phyloP scores from a whole-genome alignment of 2,888 invertebrate species.

The Trissolcus japonicus region DNA sequence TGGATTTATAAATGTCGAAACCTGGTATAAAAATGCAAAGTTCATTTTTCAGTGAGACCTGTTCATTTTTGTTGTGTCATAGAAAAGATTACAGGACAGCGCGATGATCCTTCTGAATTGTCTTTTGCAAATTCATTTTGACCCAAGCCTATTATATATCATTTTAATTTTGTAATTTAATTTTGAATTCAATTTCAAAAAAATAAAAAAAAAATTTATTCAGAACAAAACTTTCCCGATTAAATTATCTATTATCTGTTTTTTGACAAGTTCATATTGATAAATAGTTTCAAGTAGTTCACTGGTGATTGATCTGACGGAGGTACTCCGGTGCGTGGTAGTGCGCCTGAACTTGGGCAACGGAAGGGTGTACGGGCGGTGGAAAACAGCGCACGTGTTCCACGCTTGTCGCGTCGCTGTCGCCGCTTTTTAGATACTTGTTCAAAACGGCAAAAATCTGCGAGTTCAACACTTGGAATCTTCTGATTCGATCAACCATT shows the following conservation, averaged over 20 bases:
- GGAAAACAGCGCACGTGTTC: slow-evolving; percentile 98
- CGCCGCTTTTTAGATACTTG: slow-evolving; percentile 93
- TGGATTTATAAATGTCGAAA: background rate
- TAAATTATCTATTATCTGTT: no score
- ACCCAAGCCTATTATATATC: no score
- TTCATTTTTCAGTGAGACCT: no score
- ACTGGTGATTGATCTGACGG: slow-evolving; percentile 75
- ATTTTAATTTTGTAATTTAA: no score
- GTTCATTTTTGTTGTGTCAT: no score
- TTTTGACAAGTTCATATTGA: no score
- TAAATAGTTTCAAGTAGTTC: slow-evolving; percentile 38
- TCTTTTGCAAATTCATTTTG: no score
- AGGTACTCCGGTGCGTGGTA: slow-evolving; percentile 78
- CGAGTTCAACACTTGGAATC: slow-evolving; percentile 98
- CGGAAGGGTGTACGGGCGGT: slow-evolving; percentile 90
- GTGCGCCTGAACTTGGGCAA: slow-evolving; percentile 81
- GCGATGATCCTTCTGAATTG: no score
- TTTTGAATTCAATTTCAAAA: no score
- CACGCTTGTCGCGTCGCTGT: slow-evolving; percentile 89
- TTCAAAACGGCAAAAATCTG: slow-evolving; percentile 97
- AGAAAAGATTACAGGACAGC: no score
- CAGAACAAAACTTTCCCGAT: no score
- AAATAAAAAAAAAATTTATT: no score
- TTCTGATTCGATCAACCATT: slow-evolving; percentile 97
- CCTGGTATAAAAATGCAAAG: slow-evolving; percentile 8